Percentiles rank a stretch among this genome's conserved stretches.
Evolutionary conservation across 2,888 invertebrate species (phyloP).

Genomic region (Cheilosia vernalis): DNA sequence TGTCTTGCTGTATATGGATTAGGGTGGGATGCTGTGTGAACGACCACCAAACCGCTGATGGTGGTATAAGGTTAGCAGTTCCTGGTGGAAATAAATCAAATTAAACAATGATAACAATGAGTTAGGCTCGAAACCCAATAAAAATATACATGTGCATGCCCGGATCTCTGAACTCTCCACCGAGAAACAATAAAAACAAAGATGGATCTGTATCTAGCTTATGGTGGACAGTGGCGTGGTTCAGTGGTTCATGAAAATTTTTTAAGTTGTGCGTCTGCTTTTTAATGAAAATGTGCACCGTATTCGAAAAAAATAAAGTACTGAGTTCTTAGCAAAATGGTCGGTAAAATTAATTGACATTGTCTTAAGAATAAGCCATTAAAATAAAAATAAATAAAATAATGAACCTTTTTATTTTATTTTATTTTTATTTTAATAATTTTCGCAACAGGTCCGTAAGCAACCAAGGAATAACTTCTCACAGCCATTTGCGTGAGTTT

Average conservation of each 20-base stretch:
- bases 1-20: slow-evolving; percentile 2
- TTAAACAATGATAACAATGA: slow-evolving; percentile 51
- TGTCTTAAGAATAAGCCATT: too few species aligned
- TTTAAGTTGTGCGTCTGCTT: too few species aligned
- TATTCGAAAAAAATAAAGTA: too few species aligned
- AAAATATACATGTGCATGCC: slow-evolving; percentile 49
- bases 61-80: slow-evolving; percentile 27
- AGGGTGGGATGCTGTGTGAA: slow-evolving; percentile 1
- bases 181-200: background rate
- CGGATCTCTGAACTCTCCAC: background rate
- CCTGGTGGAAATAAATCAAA: slow-evolving; percentile 59
- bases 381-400: too few species aligned
- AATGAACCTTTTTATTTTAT: too few species aligned
- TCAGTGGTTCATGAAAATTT: background rate
- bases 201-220: background rate
- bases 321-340: too few species aligned
- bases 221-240: slow-evolving; percentile 1
- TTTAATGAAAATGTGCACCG: too few species aligned
- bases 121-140: slow-evolving; percentile 47
- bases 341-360: too few species aligned
- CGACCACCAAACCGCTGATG: background rate
- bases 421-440: too few species aligned
- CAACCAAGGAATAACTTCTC: too few species aligned
- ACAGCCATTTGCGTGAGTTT: too few species aligned
- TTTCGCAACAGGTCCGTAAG: too few species aligned